Evolutionary conservation across 2,113 vertebrate species (phyloP).

Genomic region (Sebastes schlegelii): DNA sequence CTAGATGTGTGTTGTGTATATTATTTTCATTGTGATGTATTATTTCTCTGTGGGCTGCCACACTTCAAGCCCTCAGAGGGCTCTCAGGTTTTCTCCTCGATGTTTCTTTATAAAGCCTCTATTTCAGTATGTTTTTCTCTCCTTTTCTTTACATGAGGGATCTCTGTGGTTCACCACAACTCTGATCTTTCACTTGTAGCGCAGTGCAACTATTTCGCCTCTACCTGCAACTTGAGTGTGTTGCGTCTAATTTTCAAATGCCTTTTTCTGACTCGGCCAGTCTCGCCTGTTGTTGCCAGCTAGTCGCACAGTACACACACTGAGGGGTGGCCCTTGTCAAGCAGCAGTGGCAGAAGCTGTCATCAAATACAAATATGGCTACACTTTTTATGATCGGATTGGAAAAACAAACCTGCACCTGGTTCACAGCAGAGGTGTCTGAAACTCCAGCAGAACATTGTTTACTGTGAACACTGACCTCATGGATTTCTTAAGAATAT

Average conservation of each 20-base stretch:
- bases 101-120: background rate
- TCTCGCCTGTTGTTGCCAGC: constrained; percentile 20
- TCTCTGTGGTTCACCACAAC: background rate
- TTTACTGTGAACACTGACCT: constrained; percentile 33
- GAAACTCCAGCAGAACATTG: constrained; percentile 18
- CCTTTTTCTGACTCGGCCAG: background rate
- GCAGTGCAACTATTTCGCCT: background rate
- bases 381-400: constrained; percentile 21
- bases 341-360: constrained; percentile 12
- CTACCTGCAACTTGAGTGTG: constrained; percentile 17
- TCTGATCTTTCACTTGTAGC: constrained; percentile 12
- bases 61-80: constrained; percentile 6
- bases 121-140: background rate
- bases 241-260: background rate
- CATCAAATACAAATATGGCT: constrained; percentile 31
- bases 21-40: constrained; percentile 41
- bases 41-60: constrained; percentile 36
- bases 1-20: constrained; percentile 7
- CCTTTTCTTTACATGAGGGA: background rate
- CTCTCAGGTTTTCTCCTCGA: background rate
- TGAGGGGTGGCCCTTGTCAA: constrained; percentile 5
- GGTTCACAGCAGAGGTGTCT: constrained; percentile 18
- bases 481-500: background rate
- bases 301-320: background rate
- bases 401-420: constrained; percentile 36